Percentiles rank a stretch among this genome's conserved stretches.
Evolutionary conservation across 1,140 invertebrate species (phyloP).

Genomic region (Drosophila tropicalis): DNA sequence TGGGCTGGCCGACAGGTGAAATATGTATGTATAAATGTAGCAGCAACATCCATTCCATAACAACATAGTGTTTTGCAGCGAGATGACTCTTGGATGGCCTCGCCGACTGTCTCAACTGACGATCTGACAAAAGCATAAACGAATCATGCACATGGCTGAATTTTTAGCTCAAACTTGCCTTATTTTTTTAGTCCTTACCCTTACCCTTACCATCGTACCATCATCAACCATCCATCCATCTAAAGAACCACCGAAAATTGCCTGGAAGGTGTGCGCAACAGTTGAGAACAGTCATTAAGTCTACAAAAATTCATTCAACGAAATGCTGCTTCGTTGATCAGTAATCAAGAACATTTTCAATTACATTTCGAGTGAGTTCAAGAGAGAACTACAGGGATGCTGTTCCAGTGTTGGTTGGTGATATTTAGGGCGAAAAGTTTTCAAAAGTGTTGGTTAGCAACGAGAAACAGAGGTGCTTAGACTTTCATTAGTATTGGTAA

Average conservation of each 20-base stretch:
- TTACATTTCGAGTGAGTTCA: not conserved
- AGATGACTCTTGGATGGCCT: slow-evolving; percentile 27
- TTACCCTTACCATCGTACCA: not conserved
- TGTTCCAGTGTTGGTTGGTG: too few relatives aligned
- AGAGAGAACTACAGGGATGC: too few relatives aligned
- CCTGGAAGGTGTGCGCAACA: slow-evolving; percentile 59
- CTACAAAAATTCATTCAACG: slow-evolving; percentile 34
- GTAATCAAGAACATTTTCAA: slow-evolving; percentile 54
- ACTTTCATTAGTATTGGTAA: too few relatives aligned
- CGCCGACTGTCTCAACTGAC: slow-evolving; percentile 54
- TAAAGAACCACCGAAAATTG: slow-evolving; percentile 19
- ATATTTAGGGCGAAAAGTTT: too few relatives aligned
- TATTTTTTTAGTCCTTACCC: slow-evolving; percentile 19
- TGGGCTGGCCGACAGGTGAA: slow-evolving; percentile 35
- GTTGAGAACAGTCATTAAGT: slow-evolving; percentile 69
- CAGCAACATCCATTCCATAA: not conserved
- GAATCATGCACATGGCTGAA: slow-evolving; percentile 81
- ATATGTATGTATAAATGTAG: not conserved
- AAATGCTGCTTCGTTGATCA: slow-evolving; percentile 66
- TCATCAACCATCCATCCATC: not conserved
- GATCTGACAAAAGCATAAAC: slow-evolving; percentile 82
- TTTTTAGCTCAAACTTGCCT: slow-evolving; percentile 43
- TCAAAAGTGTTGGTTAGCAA: too few relatives aligned
- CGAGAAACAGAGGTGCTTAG: too few relatives aligned
- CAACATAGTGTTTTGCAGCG: slow-evolving; percentile 26